Evolutionary conservation across 2,888 invertebrate genomes (phyloP).

Genomic region (Melipona bicolor): DNA sequence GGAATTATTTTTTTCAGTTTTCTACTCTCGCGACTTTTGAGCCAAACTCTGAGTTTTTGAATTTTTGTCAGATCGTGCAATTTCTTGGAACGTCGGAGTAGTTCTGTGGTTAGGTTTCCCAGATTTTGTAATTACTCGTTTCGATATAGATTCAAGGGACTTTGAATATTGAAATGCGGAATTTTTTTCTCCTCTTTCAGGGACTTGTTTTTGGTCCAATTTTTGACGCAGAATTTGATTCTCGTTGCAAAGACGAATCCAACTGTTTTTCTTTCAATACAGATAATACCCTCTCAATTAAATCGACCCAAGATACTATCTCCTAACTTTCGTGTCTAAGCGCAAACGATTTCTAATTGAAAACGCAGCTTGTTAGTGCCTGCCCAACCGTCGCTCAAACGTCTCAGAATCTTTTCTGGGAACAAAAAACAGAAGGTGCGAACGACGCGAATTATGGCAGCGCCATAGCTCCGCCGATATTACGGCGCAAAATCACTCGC

Average conservation of each 20-base stretch:
- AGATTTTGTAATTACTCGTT: no score
- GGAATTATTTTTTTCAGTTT: no score
- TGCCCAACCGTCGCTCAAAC: background rate
- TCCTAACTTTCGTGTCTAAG: background rate
- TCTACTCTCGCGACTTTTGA: background rate
- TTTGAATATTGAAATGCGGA: background rate
- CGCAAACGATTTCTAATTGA: background rate
- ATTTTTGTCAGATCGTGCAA: no score
- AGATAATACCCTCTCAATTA: no score
- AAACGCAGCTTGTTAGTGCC: background rate
- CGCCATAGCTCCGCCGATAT: background rate
- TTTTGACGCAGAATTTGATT: background rate
- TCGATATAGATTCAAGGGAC: background rate
- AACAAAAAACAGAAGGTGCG: slow-evolving; percentile 18
- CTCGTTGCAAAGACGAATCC: no score
- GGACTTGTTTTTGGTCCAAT: background rate
- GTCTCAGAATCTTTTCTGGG: background rate
- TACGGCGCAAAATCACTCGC: background rate
- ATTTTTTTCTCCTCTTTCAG: background rate
- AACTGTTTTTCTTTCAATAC: no score
- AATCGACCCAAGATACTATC: background rate
- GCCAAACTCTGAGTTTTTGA: no score
- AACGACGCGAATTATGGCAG: background rate
- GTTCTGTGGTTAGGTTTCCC: no score
- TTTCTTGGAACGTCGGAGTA: no score